Percentiles rank a stretch among this genome's conserved stretches.
phyloP scores from a whole-genome alignment of 2,888 invertebrate genomes.

The Baccha elongata region DNA sequence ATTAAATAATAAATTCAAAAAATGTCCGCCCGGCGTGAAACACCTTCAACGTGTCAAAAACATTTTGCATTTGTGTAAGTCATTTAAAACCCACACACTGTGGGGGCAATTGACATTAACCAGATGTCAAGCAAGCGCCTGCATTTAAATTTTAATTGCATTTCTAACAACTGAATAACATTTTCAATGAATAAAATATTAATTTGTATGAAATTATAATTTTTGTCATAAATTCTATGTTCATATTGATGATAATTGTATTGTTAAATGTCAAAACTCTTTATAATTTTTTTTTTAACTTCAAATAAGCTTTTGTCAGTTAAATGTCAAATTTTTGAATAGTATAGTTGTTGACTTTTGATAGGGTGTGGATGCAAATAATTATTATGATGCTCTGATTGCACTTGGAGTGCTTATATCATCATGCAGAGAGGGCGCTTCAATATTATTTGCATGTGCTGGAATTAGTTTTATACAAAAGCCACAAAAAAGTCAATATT shows the following conservation, averaged over 20 bases:
- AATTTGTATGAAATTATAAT: conserved; percentile 13
- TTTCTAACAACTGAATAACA: conserved; percentile 40
- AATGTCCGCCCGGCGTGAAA: conserved; percentile 33
- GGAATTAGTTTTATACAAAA: not conserved
- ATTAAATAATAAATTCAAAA: conserved; percentile 58
- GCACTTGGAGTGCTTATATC: not conserved
- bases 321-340: conserved; percentile 33
- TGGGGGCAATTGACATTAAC: conserved; percentile 64
- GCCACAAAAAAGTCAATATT: conserved; percentile 37
- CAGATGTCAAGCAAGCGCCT: conserved; percentile 65
- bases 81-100: conserved; percentile 40
- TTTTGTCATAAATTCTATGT: conserved; percentile 36
- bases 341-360: conserved; percentile 7
- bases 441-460: not conserved
- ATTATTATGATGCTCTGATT: not conserved
- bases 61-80: conserved; percentile 52
- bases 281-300: not conserved
- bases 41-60: conserved; percentile 65
- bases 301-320: conserved; percentile 31
- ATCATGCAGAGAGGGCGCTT: not conserved
- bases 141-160: conserved; percentile 57
- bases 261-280: conserved; percentile 42
- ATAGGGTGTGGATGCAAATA: not conserved
- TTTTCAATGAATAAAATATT: conserved; percentile 33
- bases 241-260: conserved; percentile 24